Conservation (phyloP, 2,888 invertebrate genomes). For the Drosophila nr. medialis region DNA sequence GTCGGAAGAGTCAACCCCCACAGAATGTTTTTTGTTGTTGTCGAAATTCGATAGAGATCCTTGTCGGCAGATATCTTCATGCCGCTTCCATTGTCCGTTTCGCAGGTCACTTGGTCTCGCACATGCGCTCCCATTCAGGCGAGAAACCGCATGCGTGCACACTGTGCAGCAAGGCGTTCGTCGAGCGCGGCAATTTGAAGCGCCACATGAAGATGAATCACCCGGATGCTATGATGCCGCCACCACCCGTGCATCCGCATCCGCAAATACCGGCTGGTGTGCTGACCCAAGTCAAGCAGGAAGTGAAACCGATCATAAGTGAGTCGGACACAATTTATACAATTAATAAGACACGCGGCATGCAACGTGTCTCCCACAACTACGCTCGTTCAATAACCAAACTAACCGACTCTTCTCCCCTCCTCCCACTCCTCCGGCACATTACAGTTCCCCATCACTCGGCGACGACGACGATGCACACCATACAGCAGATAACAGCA, state of each 20-base stretch:
- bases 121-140: constrained; percentile 91
- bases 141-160: constrained; percentile 87
- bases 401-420: constrained; percentile 25
- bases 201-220: constrained; percentile 91
- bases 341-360: constrained; percentile 11
- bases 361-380: constrained; percentile 10
- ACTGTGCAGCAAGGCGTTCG: constrained; percentile 91
- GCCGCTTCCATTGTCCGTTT: constrained; percentile 76
- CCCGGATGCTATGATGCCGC: constrained; percentile 85
- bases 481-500: constrained; percentile 84
- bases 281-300: constrained; percentile 83
- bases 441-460: constrained; percentile 83
- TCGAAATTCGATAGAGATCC: constrained; percentile 44
- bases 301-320: constrained; percentile 84
- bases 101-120: constrained; percentile 90
- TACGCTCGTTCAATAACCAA: constrained; percentile 17
- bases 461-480: constrained; percentile 84
- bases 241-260: constrained; percentile 83
- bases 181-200: constrained; percentile 92
- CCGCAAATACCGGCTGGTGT: constrained; percentile 84
- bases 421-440: background rate
- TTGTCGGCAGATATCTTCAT: constrained; percentile 65
- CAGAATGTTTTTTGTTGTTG: constrained; percentile 1
- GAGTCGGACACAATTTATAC: constrained; percentile 69
- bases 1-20: constrained; percentile 13